Base-by-base conservation (phyloP, 2,113 vertebrate genomes). In the Delphinus delphis region DNA sequence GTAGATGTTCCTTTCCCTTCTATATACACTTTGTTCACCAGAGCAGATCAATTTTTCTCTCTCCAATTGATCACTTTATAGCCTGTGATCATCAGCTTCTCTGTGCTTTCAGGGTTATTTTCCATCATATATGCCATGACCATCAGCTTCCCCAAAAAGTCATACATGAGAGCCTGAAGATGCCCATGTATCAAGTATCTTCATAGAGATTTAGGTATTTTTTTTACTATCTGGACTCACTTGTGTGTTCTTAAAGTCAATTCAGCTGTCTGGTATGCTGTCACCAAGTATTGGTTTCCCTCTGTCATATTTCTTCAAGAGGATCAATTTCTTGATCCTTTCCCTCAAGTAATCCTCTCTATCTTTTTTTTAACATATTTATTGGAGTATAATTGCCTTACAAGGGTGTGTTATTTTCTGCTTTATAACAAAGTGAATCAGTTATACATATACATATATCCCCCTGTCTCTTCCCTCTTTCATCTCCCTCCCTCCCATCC, bases 331-430 rank as follows among this genome's bases (percentile, higher is more conserved):
- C 44, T 92, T 86, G 50, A 74, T 74, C 25, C 25, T 76, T 67
- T 94, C 41, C 12, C 6, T 89, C 47, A 94, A 96, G 85, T 94
- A 41, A 60, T 89, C 62, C 44, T 47, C 44, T 47, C n/a, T 82
- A 26, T 17, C 26, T 86, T 50, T 50, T 50, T 50, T 50, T 50
- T 15, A 50, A 50, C 14, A 15, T 50, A 14, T 50, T 50, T 50
- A 50, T 50, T 50, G 50, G 47, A 50, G 47, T 14, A 50, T 50
- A 14, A 14, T 4, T 50, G 13, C 47, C 13, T 50, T 50, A 50
- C 13, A 50, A 50, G 47, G 13, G 3, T 50, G 47, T 50, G 47
- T 50, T 50, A 50, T 13, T 50, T 50, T 50, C 47, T 50, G 47
- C 47, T 50, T 50, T 50, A 50, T 14, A 50, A 50, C 47, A 50